These are phyloP conservation scores for Poeciliopsis prolifica DNA, from an alignment of 2,113 vertebrate genomes.

Conservation along the genomic window DNA sequence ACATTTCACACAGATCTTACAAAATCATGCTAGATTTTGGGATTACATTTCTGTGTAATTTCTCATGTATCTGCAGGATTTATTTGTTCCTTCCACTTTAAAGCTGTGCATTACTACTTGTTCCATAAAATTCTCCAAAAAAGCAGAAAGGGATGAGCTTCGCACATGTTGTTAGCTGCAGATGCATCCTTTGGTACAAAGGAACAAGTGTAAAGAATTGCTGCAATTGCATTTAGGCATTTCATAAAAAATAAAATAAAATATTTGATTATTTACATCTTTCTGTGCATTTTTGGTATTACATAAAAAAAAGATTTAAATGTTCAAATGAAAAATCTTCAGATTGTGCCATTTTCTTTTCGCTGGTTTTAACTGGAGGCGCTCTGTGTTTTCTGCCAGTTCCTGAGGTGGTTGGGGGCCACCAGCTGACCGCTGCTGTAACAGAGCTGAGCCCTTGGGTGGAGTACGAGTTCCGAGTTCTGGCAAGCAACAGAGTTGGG, in stretches of 20 bases:
- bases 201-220: too few relatives aligned
- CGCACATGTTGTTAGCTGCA: too few relatives aligned
- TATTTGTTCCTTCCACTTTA: not conserved
- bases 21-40: not conserved
- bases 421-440: slow-evolving; percentile 90
- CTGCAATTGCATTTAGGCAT: too few relatives aligned
- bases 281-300: too few relatives aligned
- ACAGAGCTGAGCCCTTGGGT: slow-evolving; percentile 96
- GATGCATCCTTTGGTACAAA: too few relatives aligned
- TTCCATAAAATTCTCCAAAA: not conserved
- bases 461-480: slow-evolving; percentile 93
- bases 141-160: too few relatives aligned
- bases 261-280: too few relatives aligned
- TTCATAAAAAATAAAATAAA: too few relatives aligned
- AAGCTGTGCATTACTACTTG: not conserved
- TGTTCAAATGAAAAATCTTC: too few relatives aligned
- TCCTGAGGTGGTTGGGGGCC: slow-evolving; percentile 89
- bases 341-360: not conserved
- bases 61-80: not conserved
- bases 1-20: not conserved
- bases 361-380: slow-evolving; percentile 40
- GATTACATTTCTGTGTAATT: not conserved
- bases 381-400: slow-evolving; percentile 78
- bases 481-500: slow-evolving; percentile 92
- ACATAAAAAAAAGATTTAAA: too few relatives aligned